These are phyloP conservation scores for Drosophila pandora DNA, from an alignment of 1,140 invertebrate genomes.

Conservation along the genomic window DNA sequence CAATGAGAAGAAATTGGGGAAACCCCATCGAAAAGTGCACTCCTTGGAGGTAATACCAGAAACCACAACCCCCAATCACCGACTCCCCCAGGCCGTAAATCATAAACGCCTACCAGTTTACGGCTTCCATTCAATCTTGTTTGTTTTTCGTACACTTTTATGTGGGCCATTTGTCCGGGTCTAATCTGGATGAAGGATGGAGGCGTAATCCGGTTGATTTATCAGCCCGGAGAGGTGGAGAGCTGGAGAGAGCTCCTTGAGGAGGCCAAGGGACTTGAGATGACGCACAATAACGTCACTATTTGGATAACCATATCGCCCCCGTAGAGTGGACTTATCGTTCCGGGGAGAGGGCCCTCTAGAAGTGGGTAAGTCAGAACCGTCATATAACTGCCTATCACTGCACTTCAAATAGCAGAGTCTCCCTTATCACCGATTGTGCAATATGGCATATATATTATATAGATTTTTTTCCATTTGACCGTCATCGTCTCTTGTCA, in stretches of 20 bases:
- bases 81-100: slow-evolving; percentile 19
- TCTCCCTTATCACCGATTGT: slow-evolving; percentile 28
- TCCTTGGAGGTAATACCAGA: too few species aligned
- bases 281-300: slow-evolving; percentile 1
- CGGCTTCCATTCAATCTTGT: slow-evolving; percentile 15
- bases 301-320: slow-evolving; percentile 5
- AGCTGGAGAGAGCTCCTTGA: neutral
- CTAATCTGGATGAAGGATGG: too few species aligned
- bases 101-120: neutral
- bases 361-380: slow-evolving; percentile 3
- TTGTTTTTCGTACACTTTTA: slow-evolving; percentile 30
- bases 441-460: slow-evolving; percentile 13
- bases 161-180: slow-evolving; percentile 49
- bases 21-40: too few species aligned
- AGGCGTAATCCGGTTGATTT: slow-evolving; percentile 53
- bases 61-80: neutral
- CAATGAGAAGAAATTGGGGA: too few species aligned
- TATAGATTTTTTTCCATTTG: neutral
- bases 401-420: slow-evolving; percentile 26
- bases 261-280: neutral
- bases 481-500: slow-evolving; percentile 16
- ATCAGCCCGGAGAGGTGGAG: slow-evolving; percentile 12
- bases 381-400: slow-evolving; percentile 11
- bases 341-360: slow-evolving; percentile 5
- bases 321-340: slow-evolving; percentile 8